A percentile compares a stretch with the other conserved stretches of the same genome.
phyloP scores from a whole-genome alignment of 2,888 invertebrate genomes.

The Stramonita haemastoma region DNA sequence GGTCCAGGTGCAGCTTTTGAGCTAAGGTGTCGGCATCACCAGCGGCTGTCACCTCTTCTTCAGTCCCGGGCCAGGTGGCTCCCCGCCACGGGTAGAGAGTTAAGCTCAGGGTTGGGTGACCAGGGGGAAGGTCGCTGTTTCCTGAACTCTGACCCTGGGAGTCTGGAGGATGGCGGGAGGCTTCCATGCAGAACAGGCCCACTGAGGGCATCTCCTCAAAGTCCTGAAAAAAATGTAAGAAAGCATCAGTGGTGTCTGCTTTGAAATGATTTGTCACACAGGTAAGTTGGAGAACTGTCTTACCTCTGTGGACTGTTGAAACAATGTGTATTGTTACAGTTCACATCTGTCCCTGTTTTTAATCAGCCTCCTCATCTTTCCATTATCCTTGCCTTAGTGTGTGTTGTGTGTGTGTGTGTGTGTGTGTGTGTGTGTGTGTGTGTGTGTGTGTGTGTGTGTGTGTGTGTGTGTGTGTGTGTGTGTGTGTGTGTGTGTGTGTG shows the following conservation, averaged over 20 bases:
- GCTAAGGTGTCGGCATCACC: neutral
- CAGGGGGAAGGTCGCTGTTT: neutral
- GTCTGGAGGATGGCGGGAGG: slow-evolving; percentile 40
- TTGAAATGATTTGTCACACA: too few species aligned
- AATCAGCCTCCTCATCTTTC: too few species aligned
- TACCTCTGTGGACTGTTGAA: too few species aligned
- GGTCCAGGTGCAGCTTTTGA: neutral
- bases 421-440: neutral
- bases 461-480: too few species aligned
- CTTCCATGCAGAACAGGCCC: slow-evolving; percentile 76
- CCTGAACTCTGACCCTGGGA: neutral
- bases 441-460: neutral
- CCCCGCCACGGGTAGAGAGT: slow-evolving; percentile 70
- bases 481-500: too few species aligned
- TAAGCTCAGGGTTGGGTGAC: slow-evolving; percentile 42
- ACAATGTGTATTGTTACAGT: too few species aligned
- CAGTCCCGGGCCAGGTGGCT: slow-evolving; percentile 65
- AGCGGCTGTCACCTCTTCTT: slow-evolving; percentile 45
- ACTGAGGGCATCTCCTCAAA: slow-evolving; percentile 73
- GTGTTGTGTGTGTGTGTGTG: neutral
- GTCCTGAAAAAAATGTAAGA: slow-evolving; percentile 49
- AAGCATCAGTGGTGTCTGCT: too few species aligned
- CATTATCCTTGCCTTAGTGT: neutral
- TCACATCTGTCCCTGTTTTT: too few species aligned
- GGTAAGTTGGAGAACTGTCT: too few species aligned